These are phyloP conservation scores for Heteropelma amictum DNA, from an alignment of 2,888 invertebrate species.

Conservation along the genomic window DNA sequence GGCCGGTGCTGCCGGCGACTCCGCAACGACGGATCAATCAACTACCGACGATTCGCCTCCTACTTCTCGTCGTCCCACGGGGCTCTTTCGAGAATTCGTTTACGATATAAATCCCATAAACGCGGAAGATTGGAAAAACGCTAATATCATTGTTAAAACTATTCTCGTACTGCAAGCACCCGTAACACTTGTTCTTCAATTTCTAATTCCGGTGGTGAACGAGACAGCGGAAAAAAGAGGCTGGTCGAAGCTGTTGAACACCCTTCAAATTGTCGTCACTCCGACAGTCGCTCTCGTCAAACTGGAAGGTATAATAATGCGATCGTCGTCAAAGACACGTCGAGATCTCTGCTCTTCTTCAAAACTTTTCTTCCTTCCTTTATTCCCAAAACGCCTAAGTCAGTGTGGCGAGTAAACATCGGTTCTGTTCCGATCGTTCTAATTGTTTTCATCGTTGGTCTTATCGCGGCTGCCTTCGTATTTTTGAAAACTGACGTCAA, in stretches of 20 bases:
- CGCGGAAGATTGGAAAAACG: constrained; percentile 74
- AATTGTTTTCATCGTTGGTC: constrained; percentile 60
- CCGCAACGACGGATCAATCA: background rate
- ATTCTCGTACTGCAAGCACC: constrained; percentile 79
- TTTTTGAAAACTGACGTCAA: constrained; percentile 66
- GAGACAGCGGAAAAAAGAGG: constrained; percentile 78
- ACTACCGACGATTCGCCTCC: constrained; percentile 4
- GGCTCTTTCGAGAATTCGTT: constrained; percentile 70
- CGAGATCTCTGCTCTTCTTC: background rate
- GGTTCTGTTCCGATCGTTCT: constrained; percentile 65
- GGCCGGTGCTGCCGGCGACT: background rate
- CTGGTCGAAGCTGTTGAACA: constrained; percentile 81
- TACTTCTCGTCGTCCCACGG: constrained; percentile 64
- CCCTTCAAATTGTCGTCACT: constrained; percentile 79
- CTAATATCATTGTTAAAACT: constrained; percentile 69
- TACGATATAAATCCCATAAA: constrained; percentile 73
- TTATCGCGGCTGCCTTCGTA: constrained; percentile 61
- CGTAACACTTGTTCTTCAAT: constrained; percentile 78
- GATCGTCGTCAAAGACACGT: too few species aligned
- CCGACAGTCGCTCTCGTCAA: constrained; percentile 77
- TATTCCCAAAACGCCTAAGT: constrained; percentile 5
- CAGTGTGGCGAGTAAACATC: constrained; percentile 65
- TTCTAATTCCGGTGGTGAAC: constrained; percentile 81
- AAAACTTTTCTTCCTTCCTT: constrained; percentile 26
- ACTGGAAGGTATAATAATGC: constrained; percentile 72